Evolutionary conservation across 2,888 invertebrate genomes (phyloP).

Genomic region (Hyposoter dolosus): DNA sequence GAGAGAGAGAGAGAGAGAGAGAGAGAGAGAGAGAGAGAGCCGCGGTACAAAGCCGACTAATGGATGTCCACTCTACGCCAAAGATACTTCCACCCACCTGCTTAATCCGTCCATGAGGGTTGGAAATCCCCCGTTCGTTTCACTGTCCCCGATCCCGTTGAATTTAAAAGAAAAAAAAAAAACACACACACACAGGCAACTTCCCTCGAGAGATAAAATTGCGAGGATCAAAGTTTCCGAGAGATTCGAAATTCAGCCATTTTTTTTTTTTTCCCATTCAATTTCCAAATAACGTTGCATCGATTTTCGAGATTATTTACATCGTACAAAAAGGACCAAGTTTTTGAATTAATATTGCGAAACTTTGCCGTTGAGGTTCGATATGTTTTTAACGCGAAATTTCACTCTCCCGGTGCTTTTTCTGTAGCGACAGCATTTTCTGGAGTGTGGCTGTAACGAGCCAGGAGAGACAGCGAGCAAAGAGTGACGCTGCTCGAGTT

Average conservation of each 20-base stretch:
- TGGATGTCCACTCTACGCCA: conserved; percentile 84
- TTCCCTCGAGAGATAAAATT: background rate
- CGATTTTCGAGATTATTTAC: too few species aligned
- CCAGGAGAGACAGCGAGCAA: conserved; percentile 15
- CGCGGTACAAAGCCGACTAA: conserved; percentile 83
- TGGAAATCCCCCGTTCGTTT: conserved; percentile 42
- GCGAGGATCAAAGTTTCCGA: background rate
- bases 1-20: conserved; percentile 20
- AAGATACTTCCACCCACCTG: conserved; percentile 81
- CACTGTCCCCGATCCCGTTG: conserved; percentile 36
- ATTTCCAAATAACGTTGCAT: background rate
- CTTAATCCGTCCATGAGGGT: conserved; percentile 71
- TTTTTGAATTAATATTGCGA: too few species aligned
- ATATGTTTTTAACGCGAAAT: too few species aligned
- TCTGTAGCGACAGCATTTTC: background rate
- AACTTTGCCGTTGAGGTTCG: too few species aligned
- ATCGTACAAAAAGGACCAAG: too few species aligned
- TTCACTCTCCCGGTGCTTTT: background rate
- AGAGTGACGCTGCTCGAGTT: conserved; percentile 45
- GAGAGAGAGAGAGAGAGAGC: conserved; percentile 30
- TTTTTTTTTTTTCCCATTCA: background rate
- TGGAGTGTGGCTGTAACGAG: background rate
- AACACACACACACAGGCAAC: background rate
- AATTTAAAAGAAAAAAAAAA: conserved; percentile 39
- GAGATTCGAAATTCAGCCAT: background rate